phyloP scores from a whole-genome alignment of 2,113 vertebrate species.

The Tachysurus vachellii region DNA sequence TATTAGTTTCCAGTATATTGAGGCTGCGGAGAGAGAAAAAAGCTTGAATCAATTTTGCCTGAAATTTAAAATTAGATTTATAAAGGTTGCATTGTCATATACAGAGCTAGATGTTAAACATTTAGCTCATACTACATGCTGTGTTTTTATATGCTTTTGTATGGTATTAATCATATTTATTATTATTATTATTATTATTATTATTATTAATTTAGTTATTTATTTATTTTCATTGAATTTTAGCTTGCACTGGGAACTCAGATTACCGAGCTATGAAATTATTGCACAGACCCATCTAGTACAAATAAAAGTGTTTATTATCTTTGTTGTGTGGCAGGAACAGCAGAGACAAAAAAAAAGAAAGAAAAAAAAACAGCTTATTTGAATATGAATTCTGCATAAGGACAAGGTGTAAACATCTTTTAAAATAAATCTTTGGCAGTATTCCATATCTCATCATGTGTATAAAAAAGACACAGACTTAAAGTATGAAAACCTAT shows the following conservation, averaged over 20 bases:
- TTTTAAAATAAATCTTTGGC: conserved; percentile 57
- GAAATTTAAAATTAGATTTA: no score
- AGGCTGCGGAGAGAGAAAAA: no score
- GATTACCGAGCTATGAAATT: background rate
- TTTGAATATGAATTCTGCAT: conserved; percentile 64
- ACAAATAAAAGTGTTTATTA: conserved; percentile 39
- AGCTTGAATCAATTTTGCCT: no score
- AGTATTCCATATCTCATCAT: conserved; percentile 48
- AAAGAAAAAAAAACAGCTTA: conserved; percentile 44
- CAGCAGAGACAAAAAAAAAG: conserved; percentile 29
- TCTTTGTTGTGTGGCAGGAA: conserved; percentile 2
- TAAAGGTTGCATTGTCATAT: background rate
- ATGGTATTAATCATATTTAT: background rate
- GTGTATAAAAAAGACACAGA: conserved; percentile 44
- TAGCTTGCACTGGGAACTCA: background rate
- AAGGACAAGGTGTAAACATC: conserved; percentile 58
- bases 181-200: no score
- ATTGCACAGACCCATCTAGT: background rate
- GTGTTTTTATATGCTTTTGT: background rate
- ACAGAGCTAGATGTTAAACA: background rate
- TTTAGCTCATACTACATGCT: background rate
- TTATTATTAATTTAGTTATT: no score
- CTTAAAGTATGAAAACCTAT: conserved; percentile 42
- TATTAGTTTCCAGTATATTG: no score
- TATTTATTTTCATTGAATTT: no score